Conservation (phyloP, 2,888 invertebrate genomes). For the Folsomia manolachei region DNA sequence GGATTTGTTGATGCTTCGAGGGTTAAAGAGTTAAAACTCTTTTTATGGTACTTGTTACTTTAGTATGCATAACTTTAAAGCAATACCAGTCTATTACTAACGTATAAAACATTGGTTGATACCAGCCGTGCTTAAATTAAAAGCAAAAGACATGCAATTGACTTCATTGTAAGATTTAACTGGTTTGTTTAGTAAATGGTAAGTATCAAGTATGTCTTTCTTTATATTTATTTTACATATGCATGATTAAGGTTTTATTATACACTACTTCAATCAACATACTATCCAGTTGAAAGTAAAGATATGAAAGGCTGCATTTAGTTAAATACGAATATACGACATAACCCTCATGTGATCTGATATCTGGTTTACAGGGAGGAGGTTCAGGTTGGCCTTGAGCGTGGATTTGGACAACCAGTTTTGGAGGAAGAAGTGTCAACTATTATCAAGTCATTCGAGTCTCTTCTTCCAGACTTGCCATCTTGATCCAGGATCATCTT, state of each 20-base stretch:
- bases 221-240: no score
- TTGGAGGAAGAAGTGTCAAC: not conserved
- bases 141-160: no score
- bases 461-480: not conserved
- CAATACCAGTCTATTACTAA: no score
- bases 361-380: conserved; percentile 11
- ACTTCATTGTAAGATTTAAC: not conserved
- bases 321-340: not conserved
- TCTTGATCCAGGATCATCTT: not conserved
- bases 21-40: no score
- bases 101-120: no score
- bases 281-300: not conserved
- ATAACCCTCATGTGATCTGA: conserved; percentile 8
- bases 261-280: no score
- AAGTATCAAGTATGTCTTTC: not conserved
- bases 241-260: not conserved
- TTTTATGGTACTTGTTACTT: no score
- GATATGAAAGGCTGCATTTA: not conserved
- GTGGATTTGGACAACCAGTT: not conserved
- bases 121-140: no score
- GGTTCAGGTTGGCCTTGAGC: not conserved
- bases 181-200: not conserved
- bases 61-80: no score
- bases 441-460: not conserved
- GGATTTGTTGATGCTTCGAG: no score